Conservation (phyloP, 2,113 vertebrate genomes). For the Galemys pyrenaicus region DNA sequence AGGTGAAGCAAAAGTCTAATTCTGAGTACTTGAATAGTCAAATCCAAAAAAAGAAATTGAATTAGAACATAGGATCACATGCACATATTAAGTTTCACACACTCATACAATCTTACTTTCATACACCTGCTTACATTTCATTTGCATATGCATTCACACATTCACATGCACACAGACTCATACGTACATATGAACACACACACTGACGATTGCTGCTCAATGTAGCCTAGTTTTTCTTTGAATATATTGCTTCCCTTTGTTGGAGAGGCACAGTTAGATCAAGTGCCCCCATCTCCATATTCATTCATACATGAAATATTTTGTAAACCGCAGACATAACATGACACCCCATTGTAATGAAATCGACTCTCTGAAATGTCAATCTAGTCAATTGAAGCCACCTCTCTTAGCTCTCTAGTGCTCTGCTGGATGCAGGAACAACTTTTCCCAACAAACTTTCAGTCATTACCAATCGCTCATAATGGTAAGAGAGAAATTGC, state of each 20-base stretch:
- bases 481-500: background rate
- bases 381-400: background rate
- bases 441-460: background rate
- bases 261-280: background rate
- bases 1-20: background rate
- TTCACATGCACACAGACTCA: rapidly evolving
- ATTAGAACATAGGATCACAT: background rate
- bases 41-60: background rate
- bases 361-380: background rate
- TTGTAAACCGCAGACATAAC: background rate
- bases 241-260: background rate
- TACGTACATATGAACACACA: too few relatives aligned
- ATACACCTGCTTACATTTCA: background rate
- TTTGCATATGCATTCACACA: too few relatives aligned
- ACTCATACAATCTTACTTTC: background rate
- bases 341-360: background rate
- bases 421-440: background rate
- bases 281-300: background rate
- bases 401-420: background rate
- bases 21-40: background rate
- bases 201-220: background rate
- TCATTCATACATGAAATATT: background rate
- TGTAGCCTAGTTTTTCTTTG: background rate
- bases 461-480: background rate
- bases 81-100: background rate